Evolutionary conservation across 2,888 invertebrate genomes (phyloP).

Genomic region (Caenorhabditis angaria): DNA sequence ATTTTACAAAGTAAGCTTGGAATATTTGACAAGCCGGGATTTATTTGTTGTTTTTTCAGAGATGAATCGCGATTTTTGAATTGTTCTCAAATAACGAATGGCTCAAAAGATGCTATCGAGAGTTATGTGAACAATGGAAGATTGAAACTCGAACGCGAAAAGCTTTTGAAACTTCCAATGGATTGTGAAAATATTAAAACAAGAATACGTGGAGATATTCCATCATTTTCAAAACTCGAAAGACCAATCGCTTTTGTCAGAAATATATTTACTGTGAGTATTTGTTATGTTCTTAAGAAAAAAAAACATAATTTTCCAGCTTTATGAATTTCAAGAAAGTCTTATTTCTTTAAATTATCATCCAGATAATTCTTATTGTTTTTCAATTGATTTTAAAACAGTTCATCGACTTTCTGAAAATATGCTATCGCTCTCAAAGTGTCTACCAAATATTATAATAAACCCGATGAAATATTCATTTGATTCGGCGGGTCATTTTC

Average conservation of each 20-base stretch:
- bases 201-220: background rate
- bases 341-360: conserved; percentile 29
- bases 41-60: too few species aligned
- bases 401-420: conserved; percentile 15
- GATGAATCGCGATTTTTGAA: background rate
- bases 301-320: too few species aligned
- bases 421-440: conserved; percentile 18
- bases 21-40: too few species aligned
- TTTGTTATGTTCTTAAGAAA: too few species aligned
- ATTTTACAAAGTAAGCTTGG: too few species aligned
- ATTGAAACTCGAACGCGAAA: background rate
- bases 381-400: conserved; percentile 25
- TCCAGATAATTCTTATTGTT: conserved; percentile 36
- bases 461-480: conserved; percentile 24
- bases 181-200: background rate
- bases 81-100: background rate
- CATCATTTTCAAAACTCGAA: background rate
- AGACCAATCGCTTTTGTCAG: conserved; percentile 4
- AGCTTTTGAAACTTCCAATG: background rate
- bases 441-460: conserved; percentile 27
- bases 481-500: conserved; percentile 24
- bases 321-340: conserved; percentile 38
- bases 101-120: background rate
- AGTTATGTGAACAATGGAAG: conserved; percentile 6
- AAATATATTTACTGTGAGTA: background rate